Evolutionary conservation across 1,140 invertebrate genomes (phyloP), one percentile per base, ranked within the genome.

Genomic region (Meteorus sp.): DNA sequence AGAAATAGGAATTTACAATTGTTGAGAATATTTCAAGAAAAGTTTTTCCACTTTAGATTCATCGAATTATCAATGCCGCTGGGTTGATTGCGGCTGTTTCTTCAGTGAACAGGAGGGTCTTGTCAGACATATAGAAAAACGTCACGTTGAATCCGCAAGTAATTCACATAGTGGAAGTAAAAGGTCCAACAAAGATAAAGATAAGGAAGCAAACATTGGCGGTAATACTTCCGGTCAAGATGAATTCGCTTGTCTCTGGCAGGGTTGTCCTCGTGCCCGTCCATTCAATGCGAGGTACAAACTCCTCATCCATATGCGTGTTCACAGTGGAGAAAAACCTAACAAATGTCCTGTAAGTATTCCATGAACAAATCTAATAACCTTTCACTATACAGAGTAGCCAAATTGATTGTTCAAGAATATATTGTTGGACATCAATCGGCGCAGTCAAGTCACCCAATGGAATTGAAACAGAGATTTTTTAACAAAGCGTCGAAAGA

Each of bases 271-370:
- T 0, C 82, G 95, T 23, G 84, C 88, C 43, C 84, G 89, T 31
- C 93, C 95, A 0, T 98, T 98, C 78, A 98, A 98, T 77, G 95
- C 95, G 0, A 84, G 95, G 51, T 98, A 98, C 82, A 98, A 98
- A 73, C 81, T 98, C 4, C 85, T 98, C 6, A 97, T 97, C 57
- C 95, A 98, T 75, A 97, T 97, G 94, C 76, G 95, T 6, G 94
- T 98, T 0, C 95, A 98, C 73, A 94, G 92, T 33, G 94, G 95
- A 11, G 94, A 97, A 70, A 97, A 97, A 69, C 95, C 95, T 0
- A 97, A 97, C 76, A 92, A 95, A 81, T 98, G 95, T 78, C 89
- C 90, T 76, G 95, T 97, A 82, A 92, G 89, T 85, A n/a, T n/a
- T n/a, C n/a, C n/a, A n/a, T n/a, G n/a, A n/a, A n/a, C n/a, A n/a